phyloP scores from a whole-genome alignment of 2,797 vertebrate species.

The Gymnoscopelus microlampas region DNA sequence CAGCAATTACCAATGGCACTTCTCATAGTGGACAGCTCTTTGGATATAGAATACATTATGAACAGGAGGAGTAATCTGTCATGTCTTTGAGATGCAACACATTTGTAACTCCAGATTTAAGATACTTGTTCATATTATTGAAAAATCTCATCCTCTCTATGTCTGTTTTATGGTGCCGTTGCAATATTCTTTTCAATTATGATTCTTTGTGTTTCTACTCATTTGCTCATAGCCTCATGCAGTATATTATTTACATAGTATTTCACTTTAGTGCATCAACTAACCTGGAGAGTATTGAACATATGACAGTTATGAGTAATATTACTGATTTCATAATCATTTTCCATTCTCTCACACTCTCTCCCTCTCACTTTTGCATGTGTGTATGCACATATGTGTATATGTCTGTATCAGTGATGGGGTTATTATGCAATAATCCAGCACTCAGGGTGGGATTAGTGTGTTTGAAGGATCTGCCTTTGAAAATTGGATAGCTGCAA shows the following conservation, averaged over 20 bases:
- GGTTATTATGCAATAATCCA: slow-evolving; percentile 73
- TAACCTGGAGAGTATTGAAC: too few relatives aligned
- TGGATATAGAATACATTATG: neutral
- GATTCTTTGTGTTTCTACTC: too few relatives aligned
- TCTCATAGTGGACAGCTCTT: neutral
- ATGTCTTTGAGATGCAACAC: slow-evolving; percentile 5
- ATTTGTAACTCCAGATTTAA: too few relatives aligned
- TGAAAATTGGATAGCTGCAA: slow-evolving; percentile 66
- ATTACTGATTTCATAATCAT: too few relatives aligned
- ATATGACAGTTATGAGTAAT: too few relatives aligned
- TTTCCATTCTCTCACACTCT: slow-evolving; percentile 24
- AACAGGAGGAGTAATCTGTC: slow-evolving; percentile 6
- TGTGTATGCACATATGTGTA: slow-evolving; percentile 34
- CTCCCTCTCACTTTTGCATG: slow-evolving; percentile 1
- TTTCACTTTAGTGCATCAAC: too few relatives aligned
- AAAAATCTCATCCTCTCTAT: neutral
- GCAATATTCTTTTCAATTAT: neutral
- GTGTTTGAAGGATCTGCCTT: slow-evolving; percentile 72
- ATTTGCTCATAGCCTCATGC: too few relatives aligned
- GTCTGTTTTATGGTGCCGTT: neutral
- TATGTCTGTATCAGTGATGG: slow-evolving; percentile 60
- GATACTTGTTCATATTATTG: neutral
- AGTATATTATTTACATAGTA: too few relatives aligned
- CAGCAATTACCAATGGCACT: neutral
- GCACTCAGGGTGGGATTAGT: slow-evolving; percentile 76